These are phyloP conservation scores for Ahaetulla prasina DNA, from an alignment of 2,113 vertebrate species.

Conservation along the genomic window DNA sequence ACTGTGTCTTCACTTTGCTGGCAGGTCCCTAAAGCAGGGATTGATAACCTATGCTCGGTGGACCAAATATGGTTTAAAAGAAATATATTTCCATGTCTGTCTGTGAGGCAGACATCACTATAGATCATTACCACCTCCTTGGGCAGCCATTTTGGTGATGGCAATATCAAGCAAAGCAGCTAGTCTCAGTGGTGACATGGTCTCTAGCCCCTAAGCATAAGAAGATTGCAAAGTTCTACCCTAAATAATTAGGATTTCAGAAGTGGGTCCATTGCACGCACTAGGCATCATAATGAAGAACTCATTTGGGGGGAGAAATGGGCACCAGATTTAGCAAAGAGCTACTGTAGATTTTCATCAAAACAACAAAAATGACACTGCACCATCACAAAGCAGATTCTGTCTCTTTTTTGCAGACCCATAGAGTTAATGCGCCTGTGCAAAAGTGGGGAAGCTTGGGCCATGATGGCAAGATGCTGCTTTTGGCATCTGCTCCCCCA, in stretches of 20 bases:
- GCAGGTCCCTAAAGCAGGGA: background rate
- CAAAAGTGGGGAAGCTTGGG: background rate
- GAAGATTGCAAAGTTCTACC: background rate
- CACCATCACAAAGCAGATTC: background rate
- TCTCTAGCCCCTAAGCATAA: background rate
- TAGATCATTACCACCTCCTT: background rate
- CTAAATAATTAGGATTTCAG: background rate
- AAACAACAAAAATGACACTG: background rate
- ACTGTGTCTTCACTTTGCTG: background rate
- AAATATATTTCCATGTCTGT: background rate
- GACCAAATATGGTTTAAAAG: background rate
- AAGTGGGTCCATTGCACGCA: background rate
- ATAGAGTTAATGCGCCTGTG: background rate
- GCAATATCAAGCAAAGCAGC: background rate
- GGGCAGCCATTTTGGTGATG: background rate
- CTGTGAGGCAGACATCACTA: background rate
- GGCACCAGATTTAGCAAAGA: background rate
- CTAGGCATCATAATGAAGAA: background rate
- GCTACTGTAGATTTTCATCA: background rate
- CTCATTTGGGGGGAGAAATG: background rate
- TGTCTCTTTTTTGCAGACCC: background rate
- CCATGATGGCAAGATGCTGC: background rate
- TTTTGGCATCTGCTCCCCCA: background rate
- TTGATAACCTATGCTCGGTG: background rate
- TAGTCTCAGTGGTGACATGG: background rate